Evolutionary conservation across 1,140 invertebrate genomes (phyloP).

Genomic region (Drosophila truncata): DNA sequence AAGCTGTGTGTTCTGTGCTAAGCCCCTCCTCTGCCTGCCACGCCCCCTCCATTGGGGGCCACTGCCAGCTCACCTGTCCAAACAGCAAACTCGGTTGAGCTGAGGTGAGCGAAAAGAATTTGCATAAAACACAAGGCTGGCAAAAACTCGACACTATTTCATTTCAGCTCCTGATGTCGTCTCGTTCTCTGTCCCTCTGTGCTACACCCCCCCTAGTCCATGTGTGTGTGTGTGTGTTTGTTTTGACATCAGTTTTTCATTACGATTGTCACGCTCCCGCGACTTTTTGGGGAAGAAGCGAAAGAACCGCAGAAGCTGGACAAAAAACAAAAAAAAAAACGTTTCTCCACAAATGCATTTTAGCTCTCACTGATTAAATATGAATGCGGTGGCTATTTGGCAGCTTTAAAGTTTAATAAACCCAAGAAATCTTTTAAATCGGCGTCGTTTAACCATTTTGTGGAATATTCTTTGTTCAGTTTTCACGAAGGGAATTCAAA

Average conservation of each 20-base stretch:
- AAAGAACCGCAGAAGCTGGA: constrained; percentile 19
- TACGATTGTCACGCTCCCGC: constrained; percentile 58
- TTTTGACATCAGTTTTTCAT: constrained; percentile 74
- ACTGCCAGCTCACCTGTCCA: constrained; percentile 62
- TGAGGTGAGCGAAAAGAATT: constrained; percentile 67
- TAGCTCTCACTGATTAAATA: constrained; percentile 23
- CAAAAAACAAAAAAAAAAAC: constrained; percentile 11
- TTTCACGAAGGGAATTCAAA: background rate
- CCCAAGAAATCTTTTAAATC: constrained; percentile 17
- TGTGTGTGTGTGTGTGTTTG: constrained; percentile 39
- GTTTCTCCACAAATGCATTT: constrained; percentile 51
- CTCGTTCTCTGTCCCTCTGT: background rate
- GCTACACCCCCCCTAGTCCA: background rate
- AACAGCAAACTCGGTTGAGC: constrained; percentile 55
- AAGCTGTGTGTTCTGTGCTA: constrained; percentile 60
- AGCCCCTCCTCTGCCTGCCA: constrained; percentile 13
- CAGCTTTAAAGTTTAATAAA: constrained; percentile 31
- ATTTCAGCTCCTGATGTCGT: constrained; percentile 54
- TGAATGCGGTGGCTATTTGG: constrained; percentile 31
- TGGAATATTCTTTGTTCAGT: background rate
- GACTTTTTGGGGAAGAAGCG: constrained; percentile 36
- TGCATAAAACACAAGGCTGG: constrained; percentile 76
- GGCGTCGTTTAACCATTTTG: background rate
- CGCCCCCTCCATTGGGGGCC: constrained; percentile 9
- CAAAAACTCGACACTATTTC: constrained; percentile 78